Base-by-base conservation (phyloP, 2,888 invertebrate genomes). In the Cylindroiulus punctatus region DNA sequence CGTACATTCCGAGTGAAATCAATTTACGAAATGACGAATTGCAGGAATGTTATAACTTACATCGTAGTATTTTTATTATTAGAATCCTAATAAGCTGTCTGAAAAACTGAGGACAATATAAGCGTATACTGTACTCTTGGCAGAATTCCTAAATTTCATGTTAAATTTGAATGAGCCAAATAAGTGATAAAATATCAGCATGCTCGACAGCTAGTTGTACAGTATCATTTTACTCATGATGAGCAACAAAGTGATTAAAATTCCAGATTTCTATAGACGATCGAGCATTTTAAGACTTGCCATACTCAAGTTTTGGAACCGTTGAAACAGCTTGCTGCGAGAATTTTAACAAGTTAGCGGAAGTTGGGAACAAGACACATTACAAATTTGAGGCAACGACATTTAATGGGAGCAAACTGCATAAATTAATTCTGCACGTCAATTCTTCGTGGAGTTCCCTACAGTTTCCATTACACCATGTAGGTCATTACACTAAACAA, bases 111-210 rank as follows among this genome's bases (percentile, higher is more conserved):
- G 17, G 52, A 19, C 52, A 52, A 52, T 19, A 52, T 52, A 14
- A 4, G 14, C 17, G n/a, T n/a, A 19, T 52, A 19, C 52, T 2
- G 12, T 19, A 52, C 17, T 52, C 12, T 52, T 19, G 52, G 19
- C 52, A 52, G 52, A 52, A 52, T 52, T 52, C 52, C 52, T 52
- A 52, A 52, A 52, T 52, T 52, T 52, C 19, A 52, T 52, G 14
- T 52, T 52, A 14, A 52, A 52, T 4, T 19, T 14, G 52, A 52
- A 52, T 52, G 4, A 14, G 52, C 52, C 4, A 52, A 52, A 52
- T 52, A 17, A 52, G 19, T 19, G 52, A 52, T 52, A 52, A 52
- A 17, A 52, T 52, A 19, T 19, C 52, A 52, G 52, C 8, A 44
- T 17, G 52, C 52, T 52, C 52, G 19, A 52, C 52, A 52, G 17